Base-by-base conservation (phyloP, 2,797 vertebrate species). In the Neoniphon sammara region DNA sequence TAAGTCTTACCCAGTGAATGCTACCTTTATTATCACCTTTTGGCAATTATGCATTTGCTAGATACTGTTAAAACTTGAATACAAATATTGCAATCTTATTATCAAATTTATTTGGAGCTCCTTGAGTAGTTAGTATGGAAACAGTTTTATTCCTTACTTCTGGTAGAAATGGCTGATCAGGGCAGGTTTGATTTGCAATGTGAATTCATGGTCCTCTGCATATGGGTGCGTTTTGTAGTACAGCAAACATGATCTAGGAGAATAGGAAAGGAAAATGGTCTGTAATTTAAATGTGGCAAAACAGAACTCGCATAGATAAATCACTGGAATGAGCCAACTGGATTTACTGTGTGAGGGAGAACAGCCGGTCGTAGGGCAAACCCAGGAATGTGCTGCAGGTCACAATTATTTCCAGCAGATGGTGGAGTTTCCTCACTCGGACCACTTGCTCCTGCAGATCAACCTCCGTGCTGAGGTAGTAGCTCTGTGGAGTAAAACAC, bases 351-450 rank as follows among this genome's bases (percentile, higher is more conserved):
- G 96, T 96, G 80, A 99, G 92, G 70, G 94, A 92, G 86, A 98
- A 97, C 75, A 98, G 96, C 9, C 95, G 93, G 72, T 98, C 96
- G 0, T 97, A 96, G 47, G 96, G 95, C 85, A 97, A 92, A 70
- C 91, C 95, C 79, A 99, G 93, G 70, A 97, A 96, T 59, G 92
- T 94, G 57, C 92, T 93, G 89, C 96, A 97, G 88, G 91, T 97
- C 88, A 95, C 90, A 55, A 97, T 68, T 54, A 98, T 94, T 91
- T 98, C 98, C 91, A 99, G 93, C 89, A 99, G 93, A 21, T 99
- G 98, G 92, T 99, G 96, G 70, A 99, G 93, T 93, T 99, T 99
- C 56, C 93, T 95, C 49, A 98, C 86, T 78, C 95, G 93, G 68
- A 92, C 81, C 25, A 97, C 94, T 87, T 99, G 97, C 61, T 99